Base-by-base conservation (phyloP, 2,113 vertebrate species). In the Podarcis cretensis region DNA sequence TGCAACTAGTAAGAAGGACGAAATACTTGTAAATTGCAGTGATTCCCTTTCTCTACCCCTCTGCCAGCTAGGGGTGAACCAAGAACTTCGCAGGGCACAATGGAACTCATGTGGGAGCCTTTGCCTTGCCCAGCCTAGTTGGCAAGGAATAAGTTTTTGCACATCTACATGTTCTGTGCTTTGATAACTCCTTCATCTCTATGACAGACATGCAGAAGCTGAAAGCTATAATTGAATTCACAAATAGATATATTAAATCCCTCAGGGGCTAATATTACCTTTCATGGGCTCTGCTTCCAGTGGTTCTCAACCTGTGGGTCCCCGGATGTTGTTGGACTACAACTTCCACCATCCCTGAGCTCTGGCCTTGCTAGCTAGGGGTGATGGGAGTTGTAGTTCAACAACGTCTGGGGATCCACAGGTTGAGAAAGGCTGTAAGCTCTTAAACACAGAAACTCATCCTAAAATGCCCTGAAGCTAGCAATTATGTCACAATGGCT, bases 401-500 rank as follows among this genome's bases (percentile, higher is more conserved):
- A 43, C 6, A 43, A 43, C 43, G 4, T 43, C 43, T 43, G 43
- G 43, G 21, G 40, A 43, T 5, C 40, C 40, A 43, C 40, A 43
- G 40, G 6, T 43, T 43, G 40, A 43, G 40, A 43, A 43, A 43
- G 40, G 40, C 40, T 43, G 43, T 43, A 43, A 43, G 40, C 6
- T 5, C 21, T 59, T 37, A 66, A 78, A 86, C 59, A 32, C 14
- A 66, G 18, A 76, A 65, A 27, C 7, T 66, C 8, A 37, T 66
- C 59, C 63, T 68, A 30, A 86, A 86, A 68, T 86, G 88, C 90
- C 92, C 86, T 86, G 76, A 91, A 92, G 82, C 90, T 79, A 77
- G 82, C 91, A 75, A 71, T 5, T 89, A 91, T 83, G 93, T 90
- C 87, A 92, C 92, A 92, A 89, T 91, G 84, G 91, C 40, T 90